Conservation (phyloP, 2,113 vertebrate species). For the Halichoeres trimaculatus region DNA sequence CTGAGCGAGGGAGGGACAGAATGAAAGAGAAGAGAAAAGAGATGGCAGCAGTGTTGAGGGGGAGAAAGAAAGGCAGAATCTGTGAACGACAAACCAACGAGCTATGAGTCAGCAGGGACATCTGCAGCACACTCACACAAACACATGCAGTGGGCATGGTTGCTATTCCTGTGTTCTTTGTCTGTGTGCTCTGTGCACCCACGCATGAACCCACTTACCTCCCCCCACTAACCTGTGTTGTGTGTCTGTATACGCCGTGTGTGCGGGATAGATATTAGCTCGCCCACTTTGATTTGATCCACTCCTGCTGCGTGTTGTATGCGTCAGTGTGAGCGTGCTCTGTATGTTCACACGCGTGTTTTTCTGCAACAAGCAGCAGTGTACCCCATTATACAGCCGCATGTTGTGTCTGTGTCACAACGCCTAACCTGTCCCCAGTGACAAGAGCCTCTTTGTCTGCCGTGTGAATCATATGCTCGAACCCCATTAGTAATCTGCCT, state of each 20-base stretch:
- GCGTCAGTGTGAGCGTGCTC: not conserved
- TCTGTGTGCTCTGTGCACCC: conserved; percentile 70
- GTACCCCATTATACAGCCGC: conserved; percentile 13
- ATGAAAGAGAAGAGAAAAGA: conserved; percentile 51
- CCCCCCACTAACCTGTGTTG: conserved; percentile 65
- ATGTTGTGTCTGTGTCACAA: conserved; percentile 53
- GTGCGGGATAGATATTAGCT: conserved; percentile 50
- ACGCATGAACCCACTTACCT: conserved; percentile 80
- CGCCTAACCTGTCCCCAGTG: conserved; percentile 47
- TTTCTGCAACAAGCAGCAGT: not conserved
- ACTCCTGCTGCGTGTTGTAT: conserved; percentile 3
- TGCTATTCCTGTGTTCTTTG: conserved; percentile 76
- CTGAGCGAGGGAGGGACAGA: conserved; percentile 60
- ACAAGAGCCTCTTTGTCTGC: conserved; percentile 61
- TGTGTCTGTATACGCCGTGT: conserved; percentile 15
- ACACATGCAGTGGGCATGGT: conserved; percentile 58
- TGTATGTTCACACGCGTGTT: conserved; percentile 14
- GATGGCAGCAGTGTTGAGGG: conserved; percentile 61
- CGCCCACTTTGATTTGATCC: conserved; percentile 57
- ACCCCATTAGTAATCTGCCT: conserved; percentile 66
- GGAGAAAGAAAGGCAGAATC: conserved; percentile 74
- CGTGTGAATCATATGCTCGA: conserved; percentile 65
- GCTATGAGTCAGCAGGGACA: conserved; percentile 82
- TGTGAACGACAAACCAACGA: conserved; percentile 78
- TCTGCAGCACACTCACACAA: conserved; percentile 58